Percentiles rank a stretch among this genome's conserved stretches.
Evolutionary conservation across 2,888 invertebrate genomes (phyloP).

Genomic region (Amphiduros pacificus): DNA sequence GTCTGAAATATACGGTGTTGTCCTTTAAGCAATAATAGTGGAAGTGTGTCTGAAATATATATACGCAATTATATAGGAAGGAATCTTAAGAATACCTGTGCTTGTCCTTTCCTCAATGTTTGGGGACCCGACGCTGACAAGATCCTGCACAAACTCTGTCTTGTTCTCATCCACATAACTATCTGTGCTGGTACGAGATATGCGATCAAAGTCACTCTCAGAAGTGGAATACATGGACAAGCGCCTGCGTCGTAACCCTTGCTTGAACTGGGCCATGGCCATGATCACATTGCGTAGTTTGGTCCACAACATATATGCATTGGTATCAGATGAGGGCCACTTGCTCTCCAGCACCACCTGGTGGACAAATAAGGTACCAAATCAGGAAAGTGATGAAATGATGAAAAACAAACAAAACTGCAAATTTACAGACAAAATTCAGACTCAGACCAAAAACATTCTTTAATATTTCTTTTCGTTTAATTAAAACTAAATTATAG

Average conservation of each 20-base stretch:
- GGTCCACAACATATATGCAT: slow-evolving; percentile 87
- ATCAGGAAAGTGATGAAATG: no score
- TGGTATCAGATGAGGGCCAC: slow-evolving; percentile 81
- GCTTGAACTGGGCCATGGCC: slow-evolving; percentile 85
- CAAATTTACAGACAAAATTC: no score
- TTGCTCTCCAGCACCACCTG: slow-evolving; percentile 85
- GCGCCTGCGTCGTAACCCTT: slow-evolving; percentile 65
- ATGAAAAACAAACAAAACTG: no score
- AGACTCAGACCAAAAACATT: no score
- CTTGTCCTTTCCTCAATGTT: slow-evolving; percentile 37
- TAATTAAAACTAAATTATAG: no score
- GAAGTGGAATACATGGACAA: slow-evolving; percentile 54
- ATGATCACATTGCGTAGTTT: slow-evolving; percentile 88
- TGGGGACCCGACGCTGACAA: slow-evolving; percentile 13
- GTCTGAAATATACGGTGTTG: no score
- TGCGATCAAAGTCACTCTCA: slow-evolving; percentile 53
- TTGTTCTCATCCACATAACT: slow-evolving; percentile 39
- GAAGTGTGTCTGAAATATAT: no score
- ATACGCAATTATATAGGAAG: no score
- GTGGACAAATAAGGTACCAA: no score
- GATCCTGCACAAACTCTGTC: slow-evolving; percentile 24
- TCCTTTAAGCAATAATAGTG: no score
- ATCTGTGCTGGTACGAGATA: slow-evolving; percentile 53
- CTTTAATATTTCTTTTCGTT: no score
- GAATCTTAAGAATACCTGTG: no score